A percentile compares a stretch with the other conserved stretches of the same genome.
Evolutionary conservation across 2,797 vertebrate species (phyloP).

Genomic region (Zonotrichia albicollis): DNA sequence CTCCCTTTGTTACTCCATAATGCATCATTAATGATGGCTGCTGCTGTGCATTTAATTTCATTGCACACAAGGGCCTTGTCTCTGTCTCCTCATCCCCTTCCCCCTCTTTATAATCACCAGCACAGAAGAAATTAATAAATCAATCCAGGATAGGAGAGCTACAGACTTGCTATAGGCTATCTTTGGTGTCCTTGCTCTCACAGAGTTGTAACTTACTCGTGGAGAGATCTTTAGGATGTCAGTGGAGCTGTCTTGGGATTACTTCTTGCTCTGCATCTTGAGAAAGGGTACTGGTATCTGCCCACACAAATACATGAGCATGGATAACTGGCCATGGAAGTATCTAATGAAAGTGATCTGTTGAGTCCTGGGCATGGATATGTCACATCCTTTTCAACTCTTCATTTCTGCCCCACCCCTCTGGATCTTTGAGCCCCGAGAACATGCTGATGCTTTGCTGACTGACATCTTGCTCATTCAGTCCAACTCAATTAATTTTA

Average conservation of each 20-base stretch:
- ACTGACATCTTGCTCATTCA: neutral
- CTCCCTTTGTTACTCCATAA: conserved; percentile 59
- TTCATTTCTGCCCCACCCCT: neutral
- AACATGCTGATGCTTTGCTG: neutral
- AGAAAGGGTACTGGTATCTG: neutral
- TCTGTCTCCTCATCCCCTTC: conserved; percentile 10
- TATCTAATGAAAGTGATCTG: neutral
- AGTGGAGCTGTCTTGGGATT: neutral
- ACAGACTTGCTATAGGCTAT: neutral
- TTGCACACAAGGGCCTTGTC: conserved; percentile 58
- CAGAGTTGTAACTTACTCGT: neutral
- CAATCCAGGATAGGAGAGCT: neutral
- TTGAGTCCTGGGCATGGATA: neutral
- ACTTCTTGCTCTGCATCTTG: neutral
- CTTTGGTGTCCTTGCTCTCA: neutral
- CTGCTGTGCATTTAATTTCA: conserved; percentile 67
- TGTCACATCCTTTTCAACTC: neutral
- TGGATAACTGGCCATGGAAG: neutral
- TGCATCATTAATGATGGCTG: conserved; percentile 65
- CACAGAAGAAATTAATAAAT: conserved; percentile 59
- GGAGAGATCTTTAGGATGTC: neutral
- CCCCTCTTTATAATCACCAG: conserved; percentile 23
- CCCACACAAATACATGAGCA: accelerated
- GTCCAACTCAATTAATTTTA: neutral
- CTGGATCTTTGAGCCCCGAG: neutral